Conservation (phyloP, 2,888 invertebrate genomes). For the Aleiodes leptofemur region DNA sequence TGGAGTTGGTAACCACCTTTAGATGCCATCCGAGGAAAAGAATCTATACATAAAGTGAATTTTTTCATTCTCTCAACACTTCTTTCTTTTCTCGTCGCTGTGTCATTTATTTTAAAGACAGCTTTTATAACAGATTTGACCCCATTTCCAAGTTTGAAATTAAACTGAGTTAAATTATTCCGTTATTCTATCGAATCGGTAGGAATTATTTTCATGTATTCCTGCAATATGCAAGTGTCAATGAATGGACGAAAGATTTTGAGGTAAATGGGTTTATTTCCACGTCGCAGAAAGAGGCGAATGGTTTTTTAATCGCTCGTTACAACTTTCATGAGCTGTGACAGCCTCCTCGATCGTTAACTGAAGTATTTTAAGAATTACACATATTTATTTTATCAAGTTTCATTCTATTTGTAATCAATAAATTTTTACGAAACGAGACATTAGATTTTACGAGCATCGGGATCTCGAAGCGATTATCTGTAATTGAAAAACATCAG, state of each 20-base stretch:
- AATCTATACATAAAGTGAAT: constrained; percentile 17
- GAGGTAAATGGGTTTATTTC: no score
- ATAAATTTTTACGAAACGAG: constrained; percentile 37
- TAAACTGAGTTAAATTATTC: background rate
- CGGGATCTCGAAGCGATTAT: constrained; percentile 46
- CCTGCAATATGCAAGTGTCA: background rate
- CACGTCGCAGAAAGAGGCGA: no score
- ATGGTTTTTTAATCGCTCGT: background rate
- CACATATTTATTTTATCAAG: constrained; percentile 25
- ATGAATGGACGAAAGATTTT: background rate
- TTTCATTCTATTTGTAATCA: constrained; percentile 5
- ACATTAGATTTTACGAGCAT: constrained; percentile 42
- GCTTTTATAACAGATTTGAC: constrained; percentile 21
- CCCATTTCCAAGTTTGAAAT: constrained; percentile 19
- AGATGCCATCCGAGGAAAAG: background rate
- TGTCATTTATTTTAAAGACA: constrained; percentile 22
- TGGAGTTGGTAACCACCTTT: constrained; percentile 15
- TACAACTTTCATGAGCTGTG: background rate
- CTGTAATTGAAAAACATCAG: constrained; percentile 48
- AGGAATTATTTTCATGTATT: background rate
- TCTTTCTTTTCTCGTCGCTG: background rate
- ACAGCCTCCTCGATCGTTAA: constrained; percentile 14
- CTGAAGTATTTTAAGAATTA: constrained; percentile 22
- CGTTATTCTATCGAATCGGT: background rate
- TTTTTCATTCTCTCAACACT: constrained; percentile 16